Base-by-base conservation (phyloP, 2,113 vertebrate genomes). In the Artemisiospiza belli region DNA sequence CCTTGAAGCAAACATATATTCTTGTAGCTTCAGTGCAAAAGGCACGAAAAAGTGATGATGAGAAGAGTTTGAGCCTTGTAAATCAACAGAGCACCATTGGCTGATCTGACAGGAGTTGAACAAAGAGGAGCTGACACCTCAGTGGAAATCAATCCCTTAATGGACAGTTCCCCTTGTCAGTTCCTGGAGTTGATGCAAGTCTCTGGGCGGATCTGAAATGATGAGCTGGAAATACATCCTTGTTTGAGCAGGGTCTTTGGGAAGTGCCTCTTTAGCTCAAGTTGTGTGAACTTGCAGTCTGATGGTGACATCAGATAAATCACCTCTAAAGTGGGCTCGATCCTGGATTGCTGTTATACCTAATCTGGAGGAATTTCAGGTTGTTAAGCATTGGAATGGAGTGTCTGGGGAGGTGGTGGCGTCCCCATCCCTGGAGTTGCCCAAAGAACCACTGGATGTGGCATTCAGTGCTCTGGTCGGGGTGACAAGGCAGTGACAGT, bases 71-170 rank as follows among this genome's bases (percentile, higher is more conserved):
- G 81, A 85, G 66, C 43, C 55, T 74, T 94, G 84, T 73, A 87
- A 89, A 92, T 91, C 82, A 94, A 13, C 21, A 0, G 33, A 86
- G 72, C 47, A 35, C 33, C 70, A 25, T 37, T 0, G 6, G 55
- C 75, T 77, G 78, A 6, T 68, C 39, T 92, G 93, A 80, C 75
- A 92, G 55, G 4, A 87, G 55, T 0, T 43, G 92, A 75, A 73
- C 59, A 83, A 90, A n/a, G 54, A 74, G 46, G 4, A 3, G 75
- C 74, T 7, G 12, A 83, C 59, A 59, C 39, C 51, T 80, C 87
- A 83, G 30, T 86, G 93, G 90, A 93, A 96, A 96, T 95, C 87
- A 74, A 63, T 94, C 59, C 0, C 0, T 74, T 86, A 88, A 94
- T 74, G 79, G 87, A 78, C 70, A 90, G 39, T 10, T 85, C 83